Conservation (phyloP, 2,888 invertebrate genomes). For the Copidosoma aretas region DNA sequence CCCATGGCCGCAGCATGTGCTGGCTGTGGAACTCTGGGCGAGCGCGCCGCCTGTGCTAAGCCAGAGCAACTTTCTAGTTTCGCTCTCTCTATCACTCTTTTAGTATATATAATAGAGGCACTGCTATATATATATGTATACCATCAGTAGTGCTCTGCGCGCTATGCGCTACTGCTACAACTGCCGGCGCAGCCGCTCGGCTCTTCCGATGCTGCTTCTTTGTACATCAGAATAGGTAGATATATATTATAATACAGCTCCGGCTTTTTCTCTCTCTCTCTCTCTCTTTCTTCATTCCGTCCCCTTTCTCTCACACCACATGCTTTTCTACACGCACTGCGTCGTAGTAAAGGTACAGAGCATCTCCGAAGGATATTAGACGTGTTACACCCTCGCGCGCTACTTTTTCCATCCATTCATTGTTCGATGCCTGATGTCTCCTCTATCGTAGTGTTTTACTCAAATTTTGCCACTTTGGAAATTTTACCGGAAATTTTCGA, state of each 20-base stretch:
- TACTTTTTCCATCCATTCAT: too few species aligned
- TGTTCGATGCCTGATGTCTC: too few species aligned
- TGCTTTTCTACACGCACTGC: background rate
- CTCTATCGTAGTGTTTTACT: too few species aligned
- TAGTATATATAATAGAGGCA: too few species aligned
- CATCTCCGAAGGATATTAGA: too few species aligned
- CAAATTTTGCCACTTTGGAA: too few species aligned
- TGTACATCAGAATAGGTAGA: background rate
- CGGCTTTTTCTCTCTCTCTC: constrained; percentile 29
- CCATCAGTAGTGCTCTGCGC: constrained; percentile 14
- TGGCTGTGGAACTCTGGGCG: background rate
- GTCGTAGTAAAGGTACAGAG: background rate
- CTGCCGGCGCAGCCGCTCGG: too few species aligned
- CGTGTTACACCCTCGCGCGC: too few species aligned
- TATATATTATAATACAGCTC: background rate
- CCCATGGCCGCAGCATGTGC: background rate
- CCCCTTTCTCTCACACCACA: background rate
- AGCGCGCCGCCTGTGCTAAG: background rate
- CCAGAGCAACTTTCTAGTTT: constrained; percentile 62
- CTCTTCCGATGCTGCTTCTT: background rate
- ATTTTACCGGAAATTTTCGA: too few species aligned
- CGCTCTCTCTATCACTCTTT: constrained; percentile 49
- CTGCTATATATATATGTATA: too few species aligned
- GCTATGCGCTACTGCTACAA: too few species aligned
- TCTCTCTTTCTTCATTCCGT: background rate